Base-by-base conservation (phyloP, 2,113 vertebrate genomes). In the Triplophysa siluroides region DNA sequence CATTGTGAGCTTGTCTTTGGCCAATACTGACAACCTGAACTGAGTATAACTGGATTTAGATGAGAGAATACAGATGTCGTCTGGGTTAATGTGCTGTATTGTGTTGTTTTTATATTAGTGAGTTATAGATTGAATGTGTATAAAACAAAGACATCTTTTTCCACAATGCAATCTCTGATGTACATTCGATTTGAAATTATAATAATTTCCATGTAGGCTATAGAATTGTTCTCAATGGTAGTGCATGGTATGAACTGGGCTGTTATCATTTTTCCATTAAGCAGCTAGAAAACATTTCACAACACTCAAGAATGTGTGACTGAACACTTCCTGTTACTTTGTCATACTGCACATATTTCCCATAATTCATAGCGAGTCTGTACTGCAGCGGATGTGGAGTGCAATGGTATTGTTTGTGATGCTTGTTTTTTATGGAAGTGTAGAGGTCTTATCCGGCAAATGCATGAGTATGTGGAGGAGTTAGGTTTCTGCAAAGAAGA, bases 341-440 rank as follows among this genome's bases (percentile, higher is more conserved):
- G 73, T 60, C 73, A 80, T 65, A 71, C 60, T 83, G 87, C 88
- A 81, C 81, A 26, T 47, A 84, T 45, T 79, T 80, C 65, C 38
- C n/a, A 23, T 54, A 41, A 50, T 21, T 45, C 58, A 80, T 88
- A 43, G 29, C 63, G 38, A 47, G 21, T 19, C 29, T 76, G 60
- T 11, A 19, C 41, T 63, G 38, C 4, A 18, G 13, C 4, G 58
- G 54, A 43, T 73, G 41, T 43, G 58, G 50, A 54, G 61, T n/a
- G n/a, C n/a, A 62, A 2, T 1, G 52, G 58, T 29, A 72, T 47
- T 64, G 70, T 74, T 41, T 80, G 64, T 61, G 23, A 64, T 26
- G 64, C 45, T 61, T 24, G 29, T 8, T 41, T 62, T 24, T 38
- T 12, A 70, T 79, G 69, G 38, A 21, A 71, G 52, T 70, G 26